A percentile compares a stretch with the other conserved stretches of the same genome.
Conservation (phyloP, 2,797 vertebrate genomes). For the Cossypha niveicapilla region DNA sequence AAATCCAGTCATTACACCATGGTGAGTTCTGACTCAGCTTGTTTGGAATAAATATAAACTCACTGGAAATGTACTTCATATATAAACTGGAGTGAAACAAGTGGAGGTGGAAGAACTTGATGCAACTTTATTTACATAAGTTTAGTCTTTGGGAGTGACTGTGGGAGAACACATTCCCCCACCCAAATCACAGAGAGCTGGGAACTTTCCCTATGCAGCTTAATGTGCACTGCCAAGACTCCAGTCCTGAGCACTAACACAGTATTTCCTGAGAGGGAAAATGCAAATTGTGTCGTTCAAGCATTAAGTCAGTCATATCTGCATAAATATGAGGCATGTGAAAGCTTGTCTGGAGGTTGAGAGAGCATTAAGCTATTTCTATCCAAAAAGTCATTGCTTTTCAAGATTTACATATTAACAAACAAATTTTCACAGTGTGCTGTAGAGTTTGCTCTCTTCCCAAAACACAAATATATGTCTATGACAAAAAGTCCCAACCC, state of each 20-base stretch:
- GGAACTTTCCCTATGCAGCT: not conserved
- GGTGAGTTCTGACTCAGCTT: not conserved
- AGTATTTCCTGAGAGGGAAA: not conserved
- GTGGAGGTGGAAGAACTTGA: not conserved
- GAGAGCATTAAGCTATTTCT: not conserved
- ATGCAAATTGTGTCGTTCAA: not conserved
- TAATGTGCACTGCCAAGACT: not conserved
- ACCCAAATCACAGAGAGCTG: not conserved
- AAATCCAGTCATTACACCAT: not conserved
- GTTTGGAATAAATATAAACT: not conserved
- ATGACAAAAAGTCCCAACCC: not conserved
- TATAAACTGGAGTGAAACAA: not conserved
- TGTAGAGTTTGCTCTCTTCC: not conserved
- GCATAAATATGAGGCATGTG: not conserved
- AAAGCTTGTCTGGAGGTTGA: not conserved
- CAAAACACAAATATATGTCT: not conserved
- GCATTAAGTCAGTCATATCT: not conserved
- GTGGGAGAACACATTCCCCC: not conserved
- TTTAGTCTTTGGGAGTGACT: not conserved
- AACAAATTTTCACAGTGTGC: not conserved
- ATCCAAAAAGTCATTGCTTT: not conserved
- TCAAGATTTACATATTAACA: not conserved
- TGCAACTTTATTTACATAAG: not conserved
- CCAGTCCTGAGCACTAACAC: not conserved
- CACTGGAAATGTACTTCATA: not conserved